These are phyloP conservation scores for Olivierus martensii DNA, from an alignment of 1,140 invertebrate genomes.

Conservation along the genomic window DNA sequence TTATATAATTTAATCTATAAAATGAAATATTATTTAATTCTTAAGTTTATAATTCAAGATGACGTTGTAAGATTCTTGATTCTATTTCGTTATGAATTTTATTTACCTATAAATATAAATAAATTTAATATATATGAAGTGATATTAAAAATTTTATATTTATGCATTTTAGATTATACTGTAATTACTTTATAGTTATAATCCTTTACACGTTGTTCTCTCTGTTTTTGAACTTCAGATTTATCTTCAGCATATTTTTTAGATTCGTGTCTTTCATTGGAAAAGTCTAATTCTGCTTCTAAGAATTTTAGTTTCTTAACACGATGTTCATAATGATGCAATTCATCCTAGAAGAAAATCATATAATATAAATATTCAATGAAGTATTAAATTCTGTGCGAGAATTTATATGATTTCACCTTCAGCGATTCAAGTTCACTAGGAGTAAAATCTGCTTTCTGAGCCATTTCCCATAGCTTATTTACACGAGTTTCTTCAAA, in stretches of 20 bases:
- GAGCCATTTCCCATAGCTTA: slow-evolving; percentile 66
- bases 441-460: slow-evolving; percentile 58
- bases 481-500: slow-evolving; percentile 82
- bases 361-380: slow-evolving; percentile 7
- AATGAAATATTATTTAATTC: not conserved
- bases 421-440: slow-evolving; percentile 70
- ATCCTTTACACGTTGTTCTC: slow-evolving; percentile 40
- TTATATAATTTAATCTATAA: no score
- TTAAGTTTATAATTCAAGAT: slow-evolving; percentile 28
- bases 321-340: slow-evolving; percentile 73
- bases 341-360: slow-evolving; percentile 45
- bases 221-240: slow-evolving; percentile 26
- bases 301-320: slow-evolving; percentile 67
- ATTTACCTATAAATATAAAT: slow-evolving; percentile 42
- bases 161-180: no score
- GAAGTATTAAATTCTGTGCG: no score
- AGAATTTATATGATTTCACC: no score
- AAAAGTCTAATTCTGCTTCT: slow-evolving; percentile 37
- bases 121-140: slow-evolving; percentile 60
- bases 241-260: slow-evolving; percentile 3
- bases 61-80: slow-evolving; percentile 54
- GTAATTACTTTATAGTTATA: slow-evolving; percentile 40
- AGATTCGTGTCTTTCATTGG: slow-evolving; percentile 31
- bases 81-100: slow-evolving; percentile 73
- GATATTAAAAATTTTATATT: slow-evolving; percentile 49